Base-by-base conservation (phyloP, 2,888 invertebrate species). In the Phalera bucephala region DNA sequence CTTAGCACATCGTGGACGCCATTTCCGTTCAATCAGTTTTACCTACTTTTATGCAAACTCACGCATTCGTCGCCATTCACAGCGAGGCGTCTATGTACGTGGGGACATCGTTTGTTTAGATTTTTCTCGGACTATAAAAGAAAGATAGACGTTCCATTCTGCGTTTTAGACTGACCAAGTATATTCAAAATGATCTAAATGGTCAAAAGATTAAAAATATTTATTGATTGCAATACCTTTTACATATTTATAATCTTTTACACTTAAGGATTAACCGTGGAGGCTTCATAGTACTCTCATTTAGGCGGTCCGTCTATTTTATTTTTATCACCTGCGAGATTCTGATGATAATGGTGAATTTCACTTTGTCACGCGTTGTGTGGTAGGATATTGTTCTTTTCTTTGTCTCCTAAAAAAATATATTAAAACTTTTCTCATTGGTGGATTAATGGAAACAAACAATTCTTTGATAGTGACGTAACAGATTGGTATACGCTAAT, bases 21-120 rank as follows among this genome's bases (percentile, higher is more conserved):
- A 32, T 20, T 33, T 50, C 36, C 26, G 12, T 26, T 15, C 22
- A 36, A 10, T 36, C 31, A 33, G 11, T 36, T 31, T 49, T 50
- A 45, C 34, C 45, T 31, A 49, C 36, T 40, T 31, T 31, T 45
- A 48, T 50, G 40, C 45, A 31, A 50, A 40, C 45, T 31, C 48
- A 48, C 36, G 50, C 32, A 15, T 19, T 30, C 12, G 5, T 17
- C 10, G 6, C 1, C n/a, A 31, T 13, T 13, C n/a, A 31, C 10
- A 21, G 11, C 21, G 11, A 11, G 11, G 17, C 17, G 5, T 17
- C 5, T 3, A 17, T 17, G 17, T 17, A n/a, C n/a, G n/a, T n/a
- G n/a, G n/a, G n/a, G n/a, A n/a, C n/a, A n/a, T n/a, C n/a, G 5
- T 17, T 17, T 17, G 5, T 17, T 17, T 17, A 3, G 17, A 17